Conservation (phyloP, 2,113 vertebrate species). For the Murina feae region DNA sequence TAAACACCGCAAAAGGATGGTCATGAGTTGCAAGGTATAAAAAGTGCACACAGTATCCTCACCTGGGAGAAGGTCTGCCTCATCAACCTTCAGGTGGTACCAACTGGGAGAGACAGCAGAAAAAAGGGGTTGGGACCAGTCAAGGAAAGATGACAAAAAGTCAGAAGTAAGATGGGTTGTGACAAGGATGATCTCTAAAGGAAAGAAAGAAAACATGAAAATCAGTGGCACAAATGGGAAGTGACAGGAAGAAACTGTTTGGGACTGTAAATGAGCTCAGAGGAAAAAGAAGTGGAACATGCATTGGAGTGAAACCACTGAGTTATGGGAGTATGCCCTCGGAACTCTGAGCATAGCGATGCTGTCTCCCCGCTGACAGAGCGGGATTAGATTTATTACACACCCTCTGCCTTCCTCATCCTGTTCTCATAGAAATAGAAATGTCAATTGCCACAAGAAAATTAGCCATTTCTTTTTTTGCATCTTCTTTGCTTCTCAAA, state of each 20-base stretch:
- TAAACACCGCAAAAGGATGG: neutral
- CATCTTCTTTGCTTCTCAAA: constrained; percentile 57
- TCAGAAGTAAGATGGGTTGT: constrained; percentile 72
- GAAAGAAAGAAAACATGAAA: constrained; percentile 51
- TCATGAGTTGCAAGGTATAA: neutral
- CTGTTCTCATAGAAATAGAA: constrained; percentile 56
- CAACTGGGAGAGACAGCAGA: constrained; percentile 53
- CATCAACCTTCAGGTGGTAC: constrained; percentile 64
- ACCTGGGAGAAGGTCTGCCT: constrained; percentile 51
- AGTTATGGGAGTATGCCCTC: constrained; percentile 71
- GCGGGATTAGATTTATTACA: constrained; percentile 63
- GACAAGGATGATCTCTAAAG: constrained; percentile 63
- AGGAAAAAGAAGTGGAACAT: constrained; percentile 65
- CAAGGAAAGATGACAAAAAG: constrained; percentile 68
- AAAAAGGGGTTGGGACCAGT: constrained; percentile 39
- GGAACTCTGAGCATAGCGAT: constrained; percentile 62
- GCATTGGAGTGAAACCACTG: constrained; percentile 66
- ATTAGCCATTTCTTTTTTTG: constrained; percentile 47
- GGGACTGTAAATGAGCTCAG: constrained; percentile 73
- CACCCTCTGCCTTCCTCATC: constrained; percentile 32
- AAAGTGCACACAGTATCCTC: neutral
- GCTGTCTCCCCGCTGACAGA: neutral
- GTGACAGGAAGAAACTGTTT: constrained; percentile 76
- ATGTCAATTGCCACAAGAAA: constrained; percentile 59
- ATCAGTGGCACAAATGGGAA: constrained; percentile 71